phyloP scores from a whole-genome alignment of 2,113 vertebrate genomes.

The Atrichornis clamosus region DNA sequence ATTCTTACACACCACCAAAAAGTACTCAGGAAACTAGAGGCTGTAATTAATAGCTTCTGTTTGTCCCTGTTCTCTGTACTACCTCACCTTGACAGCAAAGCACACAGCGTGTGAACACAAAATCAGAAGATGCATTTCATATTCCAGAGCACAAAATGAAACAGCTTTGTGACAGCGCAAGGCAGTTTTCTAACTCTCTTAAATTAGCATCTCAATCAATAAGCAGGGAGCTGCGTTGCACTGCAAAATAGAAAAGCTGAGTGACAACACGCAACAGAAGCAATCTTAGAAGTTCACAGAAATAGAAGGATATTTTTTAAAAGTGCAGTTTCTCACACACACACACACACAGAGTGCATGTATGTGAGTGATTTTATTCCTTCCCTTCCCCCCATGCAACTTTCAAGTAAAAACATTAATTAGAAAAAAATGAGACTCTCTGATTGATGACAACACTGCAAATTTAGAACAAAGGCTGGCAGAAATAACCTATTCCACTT shows the following conservation, averaged over 20 bases:
- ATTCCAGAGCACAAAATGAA: not conserved
- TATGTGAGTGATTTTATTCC: not conserved
- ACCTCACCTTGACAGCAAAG: not conserved
- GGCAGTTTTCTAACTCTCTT: constrained; percentile 34
- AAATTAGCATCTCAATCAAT: constrained; percentile 47
- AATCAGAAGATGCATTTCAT: not conserved
- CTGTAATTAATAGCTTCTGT: not conserved
- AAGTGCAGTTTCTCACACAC: not conserved
- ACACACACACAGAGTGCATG: not conserved
- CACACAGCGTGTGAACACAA: not conserved
- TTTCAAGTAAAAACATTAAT: constrained; percentile 26
- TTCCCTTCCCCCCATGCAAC: not conserved
- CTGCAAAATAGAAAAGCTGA: not conserved
- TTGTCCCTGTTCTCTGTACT: not conserved
- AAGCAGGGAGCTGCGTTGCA: constrained; percentile 23
- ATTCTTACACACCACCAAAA: not conserved
- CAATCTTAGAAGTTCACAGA: constrained; percentile 14
- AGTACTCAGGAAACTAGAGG: not conserved
- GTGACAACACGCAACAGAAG: not conserved
- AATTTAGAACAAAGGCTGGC: constrained; percentile 58
- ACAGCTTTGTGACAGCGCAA: not conserved
- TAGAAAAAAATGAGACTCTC: not conserved
- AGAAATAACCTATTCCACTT: constrained; percentile 31
- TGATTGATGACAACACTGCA: constrained; percentile 6
- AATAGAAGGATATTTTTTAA: not conserved